phyloP scores from a whole-genome alignment of 2,888 invertebrate species.

The Elysia crispata region DNA sequence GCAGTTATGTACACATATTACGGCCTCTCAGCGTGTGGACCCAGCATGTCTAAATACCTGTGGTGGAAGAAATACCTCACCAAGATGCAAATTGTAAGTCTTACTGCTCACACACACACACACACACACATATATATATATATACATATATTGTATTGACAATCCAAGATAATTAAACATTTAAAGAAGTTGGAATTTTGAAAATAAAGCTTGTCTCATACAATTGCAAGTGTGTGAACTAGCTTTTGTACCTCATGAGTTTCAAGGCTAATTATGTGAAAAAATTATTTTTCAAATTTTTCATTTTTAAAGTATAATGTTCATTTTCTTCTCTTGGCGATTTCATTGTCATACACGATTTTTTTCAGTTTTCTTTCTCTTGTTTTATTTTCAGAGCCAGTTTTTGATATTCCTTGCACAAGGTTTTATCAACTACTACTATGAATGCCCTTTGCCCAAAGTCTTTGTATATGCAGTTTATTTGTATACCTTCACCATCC shows the following conservation, averaged over 20 bases:
- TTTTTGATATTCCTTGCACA: slow-evolving; percentile 49
- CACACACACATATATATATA: too few relatives aligned
- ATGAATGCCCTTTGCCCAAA: slow-evolving; percentile 50
- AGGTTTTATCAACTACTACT: slow-evolving; percentile 44
- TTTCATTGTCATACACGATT: not conserved
- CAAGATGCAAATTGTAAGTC: slow-evolving; percentile 68
- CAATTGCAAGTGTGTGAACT: too few relatives aligned
- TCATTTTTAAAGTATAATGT: not conserved
- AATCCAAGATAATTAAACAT: too few relatives aligned
- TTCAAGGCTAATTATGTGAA: too few relatives aligned
- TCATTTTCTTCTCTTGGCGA: not conserved
- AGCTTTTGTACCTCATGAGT: too few relatives aligned
- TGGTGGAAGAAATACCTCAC: slow-evolving; percentile 73
- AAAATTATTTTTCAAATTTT: not conserved
- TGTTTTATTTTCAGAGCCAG: slow-evolving; percentile 45
- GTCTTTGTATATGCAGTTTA: slow-evolving; percentile 49
- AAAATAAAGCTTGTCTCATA: too few relatives aligned
- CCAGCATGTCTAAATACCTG: slow-evolving; percentile 67
- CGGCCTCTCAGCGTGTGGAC: slow-evolving; percentile 68
- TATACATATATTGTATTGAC: too few relatives aligned
- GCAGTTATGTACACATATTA: slow-evolving; percentile 73
- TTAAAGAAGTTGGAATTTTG: too few relatives aligned
- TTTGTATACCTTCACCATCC: slow-evolving; percentile 50
- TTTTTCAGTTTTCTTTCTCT: not conserved
- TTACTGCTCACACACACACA: not conserved